Conservation (phyloP, 2,888 invertebrate genomes). For the Colostygia pectinataria region DNA sequence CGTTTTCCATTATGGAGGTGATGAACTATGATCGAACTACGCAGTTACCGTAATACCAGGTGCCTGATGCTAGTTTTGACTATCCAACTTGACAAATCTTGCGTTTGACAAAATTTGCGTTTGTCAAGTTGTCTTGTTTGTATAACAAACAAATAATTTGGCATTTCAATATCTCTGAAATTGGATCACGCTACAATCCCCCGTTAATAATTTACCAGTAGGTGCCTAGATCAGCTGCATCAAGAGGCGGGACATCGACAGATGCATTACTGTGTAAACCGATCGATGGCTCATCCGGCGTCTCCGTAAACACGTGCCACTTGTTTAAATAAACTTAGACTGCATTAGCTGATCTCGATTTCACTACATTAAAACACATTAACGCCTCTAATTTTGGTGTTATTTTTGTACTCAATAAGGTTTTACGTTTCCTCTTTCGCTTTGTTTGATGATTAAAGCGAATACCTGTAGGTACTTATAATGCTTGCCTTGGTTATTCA, state of each 20-base stretch:
- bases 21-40: too few relatives aligned
- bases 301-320: slow-evolving; percentile 78
- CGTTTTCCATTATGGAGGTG: too few relatives aligned
- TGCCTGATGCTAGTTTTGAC: too few relatives aligned
- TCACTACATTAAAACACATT: slow-evolving; percentile 81
- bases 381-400: slow-evolving; percentile 72
- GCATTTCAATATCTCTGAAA: slow-evolving; percentile 18
- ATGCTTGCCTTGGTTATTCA: too few relatives aligned
- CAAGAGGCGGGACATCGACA: slow-evolving; percentile 60
- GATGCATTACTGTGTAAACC: slow-evolving; percentile 78
- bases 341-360: slow-evolving; percentile 81
- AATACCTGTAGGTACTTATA: slow-evolving; percentile 7
- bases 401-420: slow-evolving; percentile 68
- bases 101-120: too few relatives aligned
- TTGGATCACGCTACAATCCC: slow-evolving; percentile 16
- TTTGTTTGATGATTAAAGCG: slow-evolving; percentile 32
- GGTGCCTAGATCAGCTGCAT: slow-evolving; percentile 53
- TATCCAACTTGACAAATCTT: too few relatives aligned
- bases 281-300: slow-evolving; percentile 81
- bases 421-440: slow-evolving; percentile 40
- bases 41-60: too few relatives aligned
- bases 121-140: too few relatives aligned
- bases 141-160: neutral
- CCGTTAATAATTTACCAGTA: slow-evolving; percentile 35
- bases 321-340: slow-evolving; percentile 79